Percentiles rank a stretch among this genome's conserved stretches.
Evolutionary conservation across 2,113 vertebrate genomes (phyloP).

Genomic region (Callaeas wilsoni): DNA sequence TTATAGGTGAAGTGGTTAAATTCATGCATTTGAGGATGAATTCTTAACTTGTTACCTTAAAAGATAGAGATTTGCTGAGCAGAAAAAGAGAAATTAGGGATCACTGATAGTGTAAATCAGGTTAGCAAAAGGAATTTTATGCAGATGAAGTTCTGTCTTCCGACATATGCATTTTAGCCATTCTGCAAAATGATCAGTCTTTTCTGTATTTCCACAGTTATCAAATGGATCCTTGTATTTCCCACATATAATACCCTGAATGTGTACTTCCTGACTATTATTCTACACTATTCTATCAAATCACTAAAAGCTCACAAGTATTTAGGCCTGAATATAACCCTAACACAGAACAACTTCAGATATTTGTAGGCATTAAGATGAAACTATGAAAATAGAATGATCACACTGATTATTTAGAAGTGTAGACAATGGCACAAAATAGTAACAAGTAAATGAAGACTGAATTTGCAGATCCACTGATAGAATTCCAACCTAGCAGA

Average conservation of each 20-base stretch:
- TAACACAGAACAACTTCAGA: not conserved
- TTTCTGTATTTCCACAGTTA: not conserved
- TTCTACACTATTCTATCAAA: not conserved
- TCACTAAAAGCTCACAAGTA: not conserved
- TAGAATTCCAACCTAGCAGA: not conserved
- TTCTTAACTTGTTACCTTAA: not conserved
- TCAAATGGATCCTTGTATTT: not conserved
- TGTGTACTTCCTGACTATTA: not conserved
- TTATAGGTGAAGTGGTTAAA: not conserved
- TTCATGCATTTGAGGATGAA: not conserved
- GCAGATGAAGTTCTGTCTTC: not conserved
- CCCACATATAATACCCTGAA: not conserved
- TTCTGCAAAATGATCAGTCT: not conserved
- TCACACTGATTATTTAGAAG: not conserved
- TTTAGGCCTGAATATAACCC: not conserved
- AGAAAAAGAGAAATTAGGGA: not conserved
- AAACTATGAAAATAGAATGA: not conserved
- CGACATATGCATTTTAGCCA: not conserved
- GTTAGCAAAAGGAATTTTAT: not conserved
- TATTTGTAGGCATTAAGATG: not conserved
- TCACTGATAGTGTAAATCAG: not conserved
- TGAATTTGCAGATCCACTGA: not conserved
- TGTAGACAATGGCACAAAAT: not conserved
- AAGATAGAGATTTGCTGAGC: not conserved
- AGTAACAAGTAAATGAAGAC: not conserved